These are phyloP conservation scores for Melospiza melodia DNA, from an alignment of 2,113 vertebrate species.

Conservation along the genomic window DNA sequence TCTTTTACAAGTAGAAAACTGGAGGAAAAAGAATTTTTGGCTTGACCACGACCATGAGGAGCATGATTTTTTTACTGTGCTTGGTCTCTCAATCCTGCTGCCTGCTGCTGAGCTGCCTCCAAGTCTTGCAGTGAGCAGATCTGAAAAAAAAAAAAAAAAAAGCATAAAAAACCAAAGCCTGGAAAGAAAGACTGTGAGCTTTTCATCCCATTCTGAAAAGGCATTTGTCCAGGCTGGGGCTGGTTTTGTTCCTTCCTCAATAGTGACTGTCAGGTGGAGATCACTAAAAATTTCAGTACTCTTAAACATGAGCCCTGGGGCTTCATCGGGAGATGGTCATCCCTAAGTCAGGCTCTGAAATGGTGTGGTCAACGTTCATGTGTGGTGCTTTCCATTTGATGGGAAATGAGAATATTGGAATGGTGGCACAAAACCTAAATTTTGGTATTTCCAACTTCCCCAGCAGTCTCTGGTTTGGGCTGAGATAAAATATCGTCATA, in stretches of 20 bases:
- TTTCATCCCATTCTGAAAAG: not conserved
- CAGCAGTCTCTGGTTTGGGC: not conserved
- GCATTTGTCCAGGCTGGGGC: not conserved
- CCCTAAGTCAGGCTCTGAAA: not conserved
- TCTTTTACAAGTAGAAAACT: not conserved
- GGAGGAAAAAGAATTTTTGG: not conserved
- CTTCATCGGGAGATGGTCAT: not conserved
- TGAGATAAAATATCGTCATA: not conserved
- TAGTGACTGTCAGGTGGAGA: not conserved
- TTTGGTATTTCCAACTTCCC: not conserved
- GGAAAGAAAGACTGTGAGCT: not conserved
- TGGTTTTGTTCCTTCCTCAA: not conserved
- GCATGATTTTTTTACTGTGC: not conserved
- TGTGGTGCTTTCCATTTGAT: not conserved
- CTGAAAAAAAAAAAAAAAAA: not conserved
- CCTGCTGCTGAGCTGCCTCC: not conserved
- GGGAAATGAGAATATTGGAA: not conserved
- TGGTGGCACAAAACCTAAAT: not conserved
- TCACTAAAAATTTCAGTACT: not conserved
- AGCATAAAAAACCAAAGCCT: no score
- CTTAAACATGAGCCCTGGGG: not conserved
- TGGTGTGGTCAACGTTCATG: fast-evolving
- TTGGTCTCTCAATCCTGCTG: fast-evolving
- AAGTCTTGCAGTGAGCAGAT: not conserved
- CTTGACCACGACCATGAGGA: fast-evolving